Evolutionary conservation across 1,140 invertebrate genomes (phyloP), one percentile per base, ranked within the genome.

Genomic region (Aphelinus atriplicis): DNA sequence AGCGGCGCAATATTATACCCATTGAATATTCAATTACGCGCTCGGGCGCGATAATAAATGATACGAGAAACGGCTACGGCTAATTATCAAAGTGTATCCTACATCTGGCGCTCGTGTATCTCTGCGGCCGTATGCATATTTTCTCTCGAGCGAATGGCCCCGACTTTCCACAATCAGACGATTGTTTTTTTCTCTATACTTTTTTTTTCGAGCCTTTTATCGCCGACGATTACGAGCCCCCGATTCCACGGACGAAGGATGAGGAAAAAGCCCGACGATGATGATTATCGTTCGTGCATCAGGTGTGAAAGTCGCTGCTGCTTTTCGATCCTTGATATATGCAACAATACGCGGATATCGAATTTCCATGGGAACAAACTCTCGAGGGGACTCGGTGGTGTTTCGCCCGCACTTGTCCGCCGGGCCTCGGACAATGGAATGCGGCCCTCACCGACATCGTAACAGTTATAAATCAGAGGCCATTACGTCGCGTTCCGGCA

Each of bases 21-120:
- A 63, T 53, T 46, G 42, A 62, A 62, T 71, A 62, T 62, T 71
- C 51, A 71, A 63, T 56, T 5, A 71, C 1, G 47, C 48, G 42
- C 45, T 57, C 42, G 2, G 45, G n/a, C 3, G 3, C 47, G 26
- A 47, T 55, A 63, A 71, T 71, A 63, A 53, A 71, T 63, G 51
- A 71, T 46, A 53, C 5, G 6, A 7, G 48, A 71, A 62, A 53
- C 2, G 9, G n/a, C 50, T 9, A 26, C 26, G 51, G 68, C 58
- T 63, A 71, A 63, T 71, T 63, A 62, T 45, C 43, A 7, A 26
- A 46, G 9, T 26, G 26, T 68, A 58, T 68, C 58, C 42, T 7
- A 48, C 53, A 3, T 68, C 5, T 48, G n/a, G 3, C 9, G 9
- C 9, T 9, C 4, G 46, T 26, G 26, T 26, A 26, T 26, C 26